A percentile compares a stretch with the other conserved stretches of the same genome.
These are phyloP conservation scores for Eudyptes chrysolophus DNA, from an alignment of 2,113 vertebrate genomes.

Conservation along the genomic window DNA sequence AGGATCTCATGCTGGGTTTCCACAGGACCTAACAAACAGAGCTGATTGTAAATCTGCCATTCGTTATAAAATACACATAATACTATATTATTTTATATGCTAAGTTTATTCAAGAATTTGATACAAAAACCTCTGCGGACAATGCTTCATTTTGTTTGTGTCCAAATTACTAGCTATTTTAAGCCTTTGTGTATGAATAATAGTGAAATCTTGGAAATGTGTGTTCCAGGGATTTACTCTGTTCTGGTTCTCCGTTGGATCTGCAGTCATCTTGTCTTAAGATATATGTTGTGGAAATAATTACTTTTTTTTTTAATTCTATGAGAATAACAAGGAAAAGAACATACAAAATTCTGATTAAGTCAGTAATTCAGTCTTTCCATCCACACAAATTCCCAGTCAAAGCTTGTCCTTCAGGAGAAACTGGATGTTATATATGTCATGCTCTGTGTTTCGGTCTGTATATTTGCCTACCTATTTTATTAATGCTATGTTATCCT, in stretches of 20 bases:
- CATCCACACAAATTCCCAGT: background rate
- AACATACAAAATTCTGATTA: background rate
- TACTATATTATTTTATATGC: background rate
- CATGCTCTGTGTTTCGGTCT: background rate
- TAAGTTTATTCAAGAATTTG: background rate
- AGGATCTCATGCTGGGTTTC: accelerated
- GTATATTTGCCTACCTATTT: background rate
- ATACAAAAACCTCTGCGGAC: background rate
- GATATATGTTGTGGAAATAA: background rate
- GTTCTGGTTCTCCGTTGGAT: background rate
- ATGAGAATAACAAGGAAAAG: background rate
- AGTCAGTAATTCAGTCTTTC: background rate
- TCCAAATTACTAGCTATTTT: background rate
- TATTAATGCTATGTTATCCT: background rate
- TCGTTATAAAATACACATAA: background rate
- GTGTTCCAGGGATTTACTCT: background rate
- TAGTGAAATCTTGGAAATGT: background rate
- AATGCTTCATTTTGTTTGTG: background rate
- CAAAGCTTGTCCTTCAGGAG: background rate
- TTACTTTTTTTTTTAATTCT: background rate
- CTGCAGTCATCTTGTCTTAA: background rate
- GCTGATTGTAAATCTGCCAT: background rate
- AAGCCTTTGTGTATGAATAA: background rate
- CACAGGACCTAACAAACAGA: background rate
- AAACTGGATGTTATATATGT: background rate